phyloP scores from a whole-genome alignment of 1,140 invertebrate species.

The Heliconius hermathena region DNA sequence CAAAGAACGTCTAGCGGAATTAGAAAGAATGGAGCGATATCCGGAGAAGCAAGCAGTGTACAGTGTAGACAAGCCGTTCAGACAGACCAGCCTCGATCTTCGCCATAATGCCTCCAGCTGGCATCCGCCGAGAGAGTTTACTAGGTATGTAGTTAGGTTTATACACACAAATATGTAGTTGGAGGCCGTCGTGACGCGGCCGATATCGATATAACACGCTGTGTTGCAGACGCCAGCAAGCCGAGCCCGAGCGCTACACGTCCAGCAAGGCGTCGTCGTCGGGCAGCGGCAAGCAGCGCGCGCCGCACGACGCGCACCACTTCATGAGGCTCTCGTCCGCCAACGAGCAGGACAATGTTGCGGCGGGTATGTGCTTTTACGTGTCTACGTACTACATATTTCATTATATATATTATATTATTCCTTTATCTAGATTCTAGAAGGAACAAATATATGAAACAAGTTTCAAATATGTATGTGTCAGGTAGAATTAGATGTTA shows the following conservation, averaged over 20 bases:
- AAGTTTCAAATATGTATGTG: too few relatives aligned
- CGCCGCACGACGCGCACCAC: conserved; percentile 59
- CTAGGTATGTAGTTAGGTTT: conserved; percentile 55
- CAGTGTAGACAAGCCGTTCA: conserved; percentile 77
- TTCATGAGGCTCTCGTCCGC: conserved; percentile 67
- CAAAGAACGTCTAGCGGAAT: conserved; percentile 75
- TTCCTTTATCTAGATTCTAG: too few relatives aligned
- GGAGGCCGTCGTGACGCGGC: too few relatives aligned
- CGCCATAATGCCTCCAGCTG: conserved; percentile 72
- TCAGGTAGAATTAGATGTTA: too few relatives aligned
- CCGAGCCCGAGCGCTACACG: conserved; percentile 74
- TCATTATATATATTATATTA: not conserved
- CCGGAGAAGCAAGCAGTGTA: conserved; percentile 79
- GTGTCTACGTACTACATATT: not conserved
- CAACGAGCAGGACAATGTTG: conserved; percentile 70
- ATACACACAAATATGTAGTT: too few relatives aligned
- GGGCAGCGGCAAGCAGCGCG: conserved; percentile 60
- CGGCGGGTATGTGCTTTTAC: conserved; percentile 54
- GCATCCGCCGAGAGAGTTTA: conserved; percentile 75
- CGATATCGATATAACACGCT: too few relatives aligned
- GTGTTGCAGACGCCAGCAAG: conserved; percentile 67
- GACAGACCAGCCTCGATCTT: conserved; percentile 77
- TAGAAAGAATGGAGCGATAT: conserved; percentile 77
- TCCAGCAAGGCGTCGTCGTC: conserved; percentile 70
- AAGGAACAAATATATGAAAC: too few relatives aligned